phyloP scores from a whole-genome alignment of 2,797 vertebrate species.

The Cuculus canorus region DNA sequence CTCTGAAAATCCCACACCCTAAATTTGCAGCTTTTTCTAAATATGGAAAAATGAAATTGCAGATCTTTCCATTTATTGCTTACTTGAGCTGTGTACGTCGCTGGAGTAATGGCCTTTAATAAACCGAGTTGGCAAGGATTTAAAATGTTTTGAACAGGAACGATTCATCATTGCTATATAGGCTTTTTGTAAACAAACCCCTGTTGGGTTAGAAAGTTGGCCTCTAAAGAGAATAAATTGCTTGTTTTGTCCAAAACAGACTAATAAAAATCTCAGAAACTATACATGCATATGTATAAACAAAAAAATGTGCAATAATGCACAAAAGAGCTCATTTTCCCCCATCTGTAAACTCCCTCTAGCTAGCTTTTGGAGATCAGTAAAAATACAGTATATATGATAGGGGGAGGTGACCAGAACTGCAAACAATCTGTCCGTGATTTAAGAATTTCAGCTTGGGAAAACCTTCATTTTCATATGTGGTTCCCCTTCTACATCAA shows the following conservation, averaged over 20 bases:
- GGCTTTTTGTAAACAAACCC: constrained; percentile 76
- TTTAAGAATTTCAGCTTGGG: constrained; percentile 23
- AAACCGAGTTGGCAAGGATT: constrained; percentile 69
- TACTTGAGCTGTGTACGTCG: constrained; percentile 56
- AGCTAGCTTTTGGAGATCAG: constrained; percentile 21
- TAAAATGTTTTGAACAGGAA: constrained; percentile 70
- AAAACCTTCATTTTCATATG: neutral
- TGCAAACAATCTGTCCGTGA: neutral
- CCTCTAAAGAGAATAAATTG: constrained; percentile 72
- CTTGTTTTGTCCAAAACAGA: constrained; percentile 75
- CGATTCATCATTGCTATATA: constrained; percentile 63
- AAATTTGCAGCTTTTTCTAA: constrained; percentile 56
- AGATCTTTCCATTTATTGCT: constrained; percentile 74
- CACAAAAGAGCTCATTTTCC: constrained; percentile 41
- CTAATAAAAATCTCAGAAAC: constrained; percentile 67
- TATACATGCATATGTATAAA: constrained; percentile 70
- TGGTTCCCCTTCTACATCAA: neutral
- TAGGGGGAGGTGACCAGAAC: constrained; percentile 19
- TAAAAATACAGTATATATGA: neutral
- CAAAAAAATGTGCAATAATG: constrained; percentile 68
- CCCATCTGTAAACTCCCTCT: constrained; percentile 54
- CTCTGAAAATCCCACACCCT: constrained; percentile 51
- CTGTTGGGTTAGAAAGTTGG: constrained; percentile 72
- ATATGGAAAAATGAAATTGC: constrained; percentile 44
- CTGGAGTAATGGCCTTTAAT: constrained; percentile 67